Conservation (phyloP, 2,797 vertebrate species). For the Pempheris klunzingeri region DNA sequence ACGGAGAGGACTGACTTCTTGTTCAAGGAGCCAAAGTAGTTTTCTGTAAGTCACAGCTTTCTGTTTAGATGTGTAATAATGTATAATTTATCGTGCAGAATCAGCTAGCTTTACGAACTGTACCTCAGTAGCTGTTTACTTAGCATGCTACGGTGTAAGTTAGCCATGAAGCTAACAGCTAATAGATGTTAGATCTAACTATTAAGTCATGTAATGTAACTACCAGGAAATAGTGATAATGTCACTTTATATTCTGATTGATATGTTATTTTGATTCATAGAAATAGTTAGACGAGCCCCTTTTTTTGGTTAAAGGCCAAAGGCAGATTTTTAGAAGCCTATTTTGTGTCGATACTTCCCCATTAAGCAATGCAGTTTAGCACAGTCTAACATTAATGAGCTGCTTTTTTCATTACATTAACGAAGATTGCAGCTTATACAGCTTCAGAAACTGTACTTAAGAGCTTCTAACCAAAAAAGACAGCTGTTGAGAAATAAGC, state of each 20-base stretch:
- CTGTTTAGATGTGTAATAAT: rapidly evolving
- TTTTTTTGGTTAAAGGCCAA: neutral
- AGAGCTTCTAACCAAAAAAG: too few relatives aligned
- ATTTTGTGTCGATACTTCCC: neutral
- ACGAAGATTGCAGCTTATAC: too few relatives aligned
- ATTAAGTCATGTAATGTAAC: neutral
- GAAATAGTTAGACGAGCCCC: neutral
- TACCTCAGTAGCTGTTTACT: neutral
- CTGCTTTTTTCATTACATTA: too few relatives aligned
- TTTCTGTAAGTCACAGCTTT: slow-evolving; percentile 15
- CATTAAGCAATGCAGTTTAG: neutral
- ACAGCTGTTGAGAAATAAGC: too few relatives aligned
- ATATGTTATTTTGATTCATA: neutral
- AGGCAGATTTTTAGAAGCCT: rapidly evolving
- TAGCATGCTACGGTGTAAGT: neutral
- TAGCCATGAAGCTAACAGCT: neutral
- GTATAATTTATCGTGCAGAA: rapidly evolving
- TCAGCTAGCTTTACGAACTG: rapidly evolving
- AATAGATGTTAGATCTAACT: too few relatives aligned
- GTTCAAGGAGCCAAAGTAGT: neutral
- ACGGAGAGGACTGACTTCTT: neutral
- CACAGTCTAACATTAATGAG: neutral
- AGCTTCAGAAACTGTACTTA: too few relatives aligned
- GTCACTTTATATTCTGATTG: neutral
- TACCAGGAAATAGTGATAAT: neutral